Evolutionary conservation across 2,888 invertebrate species (phyloP).

Genomic region (Trachelus iudaicus): DNA sequence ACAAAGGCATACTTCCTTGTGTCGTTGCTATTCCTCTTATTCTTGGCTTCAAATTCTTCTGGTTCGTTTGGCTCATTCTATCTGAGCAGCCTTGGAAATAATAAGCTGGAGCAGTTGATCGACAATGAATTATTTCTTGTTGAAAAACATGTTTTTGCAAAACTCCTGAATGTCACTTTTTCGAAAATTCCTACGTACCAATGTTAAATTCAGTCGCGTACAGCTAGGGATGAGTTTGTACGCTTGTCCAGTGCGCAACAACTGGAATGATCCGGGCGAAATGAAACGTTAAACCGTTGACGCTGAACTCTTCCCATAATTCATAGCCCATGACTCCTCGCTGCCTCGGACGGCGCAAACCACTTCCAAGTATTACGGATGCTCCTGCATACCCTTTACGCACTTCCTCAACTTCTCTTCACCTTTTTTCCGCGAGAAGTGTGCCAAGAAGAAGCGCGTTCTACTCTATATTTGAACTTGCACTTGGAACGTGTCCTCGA

Average conservation of each 20-base stretch:
- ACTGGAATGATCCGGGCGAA: not conserved
- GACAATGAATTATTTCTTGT: not conserved
- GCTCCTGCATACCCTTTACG: constrained; percentile 1
- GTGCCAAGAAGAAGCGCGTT: constrained; percentile 9
- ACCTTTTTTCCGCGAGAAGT: constrained; percentile 2
- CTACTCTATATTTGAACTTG: constrained; percentile 27
- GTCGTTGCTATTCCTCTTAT: not conserved
- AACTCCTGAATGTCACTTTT: not conserved
- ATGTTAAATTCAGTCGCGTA: not conserved
- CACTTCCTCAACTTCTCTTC: not conserved
- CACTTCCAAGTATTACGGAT: not conserved
- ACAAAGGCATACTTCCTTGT: not conserved
- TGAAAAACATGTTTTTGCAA: not conserved
- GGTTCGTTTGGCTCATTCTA: not conserved
- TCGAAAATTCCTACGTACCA: not conserved
- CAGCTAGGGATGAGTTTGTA: not conserved
- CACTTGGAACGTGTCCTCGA: constrained; percentile 21
- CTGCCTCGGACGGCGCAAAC: not conserved
- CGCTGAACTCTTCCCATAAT: not conserved
- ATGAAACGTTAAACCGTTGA: not conserved
- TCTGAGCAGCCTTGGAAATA: not conserved
- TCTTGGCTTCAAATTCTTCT: not conserved
- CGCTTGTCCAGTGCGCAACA: not conserved
- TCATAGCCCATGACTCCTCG: not conserved
- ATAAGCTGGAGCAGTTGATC: not conserved